Conservation (phyloP, 2,113 vertebrate species). For the Fregetta grallaria region DNA sequence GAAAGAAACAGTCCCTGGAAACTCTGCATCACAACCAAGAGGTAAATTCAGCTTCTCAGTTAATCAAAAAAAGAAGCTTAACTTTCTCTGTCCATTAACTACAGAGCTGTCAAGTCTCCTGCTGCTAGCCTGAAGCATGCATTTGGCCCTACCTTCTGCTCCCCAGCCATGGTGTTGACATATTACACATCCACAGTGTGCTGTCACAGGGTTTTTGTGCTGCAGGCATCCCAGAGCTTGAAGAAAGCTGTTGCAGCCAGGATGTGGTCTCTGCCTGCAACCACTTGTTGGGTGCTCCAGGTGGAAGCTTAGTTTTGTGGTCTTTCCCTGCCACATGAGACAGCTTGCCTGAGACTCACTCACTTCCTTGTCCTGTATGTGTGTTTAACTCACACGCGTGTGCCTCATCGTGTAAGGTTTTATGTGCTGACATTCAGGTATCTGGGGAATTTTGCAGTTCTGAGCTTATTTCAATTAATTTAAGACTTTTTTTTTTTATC, state of each 20-base stretch:
- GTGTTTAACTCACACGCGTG: background rate
- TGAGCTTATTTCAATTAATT: background rate
- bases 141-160: background rate
- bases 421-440: background rate
- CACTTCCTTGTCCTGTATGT: background rate
- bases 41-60: background rate
- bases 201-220: background rate
- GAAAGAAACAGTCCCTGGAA: background rate
- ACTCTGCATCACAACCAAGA: background rate
- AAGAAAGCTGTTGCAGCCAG: background rate
- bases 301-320: background rate
- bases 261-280: background rate
- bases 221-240: background rate
- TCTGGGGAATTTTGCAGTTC: background rate
- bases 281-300: background rate
- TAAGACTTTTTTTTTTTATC: background rate
- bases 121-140: background rate
- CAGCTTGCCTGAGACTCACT: background rate
- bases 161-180: fast-evolving
- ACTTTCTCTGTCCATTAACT: background rate
- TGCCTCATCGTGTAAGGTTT: background rate
- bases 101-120: background rate
- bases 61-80: background rate
- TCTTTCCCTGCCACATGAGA: background rate
- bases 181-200: background rate